phyloP scores from a whole-genome alignment of 1,140 invertebrate species.

The Scaptomyza montana region DNA sequence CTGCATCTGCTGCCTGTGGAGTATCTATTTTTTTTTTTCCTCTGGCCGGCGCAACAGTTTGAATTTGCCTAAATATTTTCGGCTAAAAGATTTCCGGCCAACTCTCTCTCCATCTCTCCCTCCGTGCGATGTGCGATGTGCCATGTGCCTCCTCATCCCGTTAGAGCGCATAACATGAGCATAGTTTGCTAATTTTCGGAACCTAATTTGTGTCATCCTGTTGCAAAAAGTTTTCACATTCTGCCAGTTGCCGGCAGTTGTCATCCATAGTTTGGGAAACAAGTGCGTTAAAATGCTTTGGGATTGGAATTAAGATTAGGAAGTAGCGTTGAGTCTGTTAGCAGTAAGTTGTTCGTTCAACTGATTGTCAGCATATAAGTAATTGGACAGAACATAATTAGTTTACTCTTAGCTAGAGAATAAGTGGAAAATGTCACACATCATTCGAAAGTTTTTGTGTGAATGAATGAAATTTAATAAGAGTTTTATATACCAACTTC shows the following conservation, averaged over 20 bases:
- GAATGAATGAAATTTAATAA: background rate
- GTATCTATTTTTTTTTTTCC: too few species aligned
- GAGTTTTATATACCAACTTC: too few species aligned
- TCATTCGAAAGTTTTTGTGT: background rate
- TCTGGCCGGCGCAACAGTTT: slow-evolving; percentile 64
- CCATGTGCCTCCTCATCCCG: background rate
- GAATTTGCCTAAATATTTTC: slow-evolving; percentile 77
- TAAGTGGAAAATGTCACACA: background rate
- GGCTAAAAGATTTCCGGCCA: slow-evolving; percentile 74
- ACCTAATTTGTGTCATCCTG: slow-evolving; percentile 77
- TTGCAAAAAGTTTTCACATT: slow-evolving; percentile 16
- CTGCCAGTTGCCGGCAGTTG: slow-evolving; percentile 21
- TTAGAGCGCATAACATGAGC: slow-evolving; percentile 37
- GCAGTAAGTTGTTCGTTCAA: background rate
- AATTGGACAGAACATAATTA: slow-evolving; percentile 42
- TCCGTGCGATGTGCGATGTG: background rate
- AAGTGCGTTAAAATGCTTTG: slow-evolving; percentile 9
- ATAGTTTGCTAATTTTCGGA: slow-evolving; percentile 72
- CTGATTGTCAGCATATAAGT: slow-evolving; percentile 29
- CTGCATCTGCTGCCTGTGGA: slow-evolving; percentile 3
- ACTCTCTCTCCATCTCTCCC: slow-evolving; percentile 11
- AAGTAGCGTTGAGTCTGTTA: slow-evolving; percentile 10
- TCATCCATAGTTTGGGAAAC: slow-evolving; percentile 1
- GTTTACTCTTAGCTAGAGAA: slow-evolving; percentile 5
- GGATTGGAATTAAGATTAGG: slow-evolving; percentile 9